Base-by-base conservation (phyloP, 2,113 vertebrate genomes). In the Opisthocomus hoazin region DNA sequence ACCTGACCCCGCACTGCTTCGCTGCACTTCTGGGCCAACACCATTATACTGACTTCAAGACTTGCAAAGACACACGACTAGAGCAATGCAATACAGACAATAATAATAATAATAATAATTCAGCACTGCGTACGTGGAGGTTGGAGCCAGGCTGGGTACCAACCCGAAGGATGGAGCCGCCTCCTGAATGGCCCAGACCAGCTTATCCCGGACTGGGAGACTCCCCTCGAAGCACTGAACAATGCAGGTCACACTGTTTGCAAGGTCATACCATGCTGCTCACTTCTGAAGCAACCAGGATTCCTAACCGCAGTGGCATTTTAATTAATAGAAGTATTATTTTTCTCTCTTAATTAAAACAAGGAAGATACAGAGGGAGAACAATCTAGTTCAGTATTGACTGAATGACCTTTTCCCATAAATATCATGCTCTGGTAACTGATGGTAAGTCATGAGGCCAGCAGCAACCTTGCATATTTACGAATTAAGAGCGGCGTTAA, bases 41-140 rank as follows among this genome's bases (percentile, higher is more conserved):
- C 1, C 1, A 2, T 0, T 3, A 10, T 1, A 37, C 1, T 3
- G 69, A 36, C 21, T 54, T 29, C 22, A 11, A 57, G 51, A 13
- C 48, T 13, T 29, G 37, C 46, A 21, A 46, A 48, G 71, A 27
- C 36, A 43, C 50, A 14, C 24, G 50, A 8, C n/a, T 3, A 30
- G 36, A 24, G 51, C 15, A 36, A 22, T 1, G 10, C 43, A 51
- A 24, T 36, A 8, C 27, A n/a, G 66, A n/a, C 45, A n/a, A n/a
- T n/a, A n/a, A n/a, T 18, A 61, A 41, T 15, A 18, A 3, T 51
- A 41, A 56, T 53, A 26, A 2, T 3, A 46, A 18, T 45, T 54
- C 14, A 6, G 37, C 58, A 8, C 41, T 5, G 21, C 0, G 3
- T 11, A 34, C 3, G 19, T 34, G 36, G 26, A 34, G 58, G 61